Evolutionary conservation across 2,888 invertebrate genomes (phyloP).

Genomic region (Steinernema carpocapsae): DNA sequence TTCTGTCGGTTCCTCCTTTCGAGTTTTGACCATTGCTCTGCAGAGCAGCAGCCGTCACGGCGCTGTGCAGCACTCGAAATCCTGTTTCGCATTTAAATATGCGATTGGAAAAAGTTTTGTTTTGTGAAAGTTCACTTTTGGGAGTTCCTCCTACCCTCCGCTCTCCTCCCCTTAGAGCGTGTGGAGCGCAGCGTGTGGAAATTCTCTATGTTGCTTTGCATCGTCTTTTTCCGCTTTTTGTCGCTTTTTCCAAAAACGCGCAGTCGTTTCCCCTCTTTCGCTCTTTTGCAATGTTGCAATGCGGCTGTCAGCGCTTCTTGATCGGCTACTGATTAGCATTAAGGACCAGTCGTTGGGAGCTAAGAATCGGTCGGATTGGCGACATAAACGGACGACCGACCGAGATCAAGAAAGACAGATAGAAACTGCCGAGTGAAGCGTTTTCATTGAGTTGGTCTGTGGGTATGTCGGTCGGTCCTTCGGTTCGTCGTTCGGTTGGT

Average conservation of each 20-base stretch:
- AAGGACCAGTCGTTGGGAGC: neutral
- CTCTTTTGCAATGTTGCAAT: slow-evolving; percentile 20
- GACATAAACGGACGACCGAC: neutral
- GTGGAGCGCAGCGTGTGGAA: too few relatives aligned
- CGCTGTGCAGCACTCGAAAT: neutral
- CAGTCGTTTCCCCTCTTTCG: slow-evolving; percentile 16
- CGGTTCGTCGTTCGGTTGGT: neutral
- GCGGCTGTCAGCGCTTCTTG: neutral
- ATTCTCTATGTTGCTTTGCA: too few relatives aligned
- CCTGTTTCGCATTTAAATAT: slow-evolving; percentile 20
- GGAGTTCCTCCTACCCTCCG: neutral
- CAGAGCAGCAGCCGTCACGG: neutral
- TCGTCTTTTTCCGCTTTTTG: neutral
- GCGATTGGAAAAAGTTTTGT: neutral
- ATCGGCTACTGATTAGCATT: slow-evolving; percentile 29
- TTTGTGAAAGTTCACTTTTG: slow-evolving; percentile 16
- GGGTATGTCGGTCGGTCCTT: too few relatives aligned
- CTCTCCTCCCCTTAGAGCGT: neutral
- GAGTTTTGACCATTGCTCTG: neutral
- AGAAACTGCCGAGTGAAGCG: neutral
- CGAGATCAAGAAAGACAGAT: neutral
- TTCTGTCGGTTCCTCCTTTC: neutral
- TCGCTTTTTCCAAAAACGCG: neutral
- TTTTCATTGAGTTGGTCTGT: neutral
- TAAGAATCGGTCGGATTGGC: slow-evolving; percentile 9